Evolutionary conservation across 2,113 vertebrate genomes (phyloP), one percentile per base, ranked within the genome.

Genomic region (Cromileptes altivelis): DNA sequence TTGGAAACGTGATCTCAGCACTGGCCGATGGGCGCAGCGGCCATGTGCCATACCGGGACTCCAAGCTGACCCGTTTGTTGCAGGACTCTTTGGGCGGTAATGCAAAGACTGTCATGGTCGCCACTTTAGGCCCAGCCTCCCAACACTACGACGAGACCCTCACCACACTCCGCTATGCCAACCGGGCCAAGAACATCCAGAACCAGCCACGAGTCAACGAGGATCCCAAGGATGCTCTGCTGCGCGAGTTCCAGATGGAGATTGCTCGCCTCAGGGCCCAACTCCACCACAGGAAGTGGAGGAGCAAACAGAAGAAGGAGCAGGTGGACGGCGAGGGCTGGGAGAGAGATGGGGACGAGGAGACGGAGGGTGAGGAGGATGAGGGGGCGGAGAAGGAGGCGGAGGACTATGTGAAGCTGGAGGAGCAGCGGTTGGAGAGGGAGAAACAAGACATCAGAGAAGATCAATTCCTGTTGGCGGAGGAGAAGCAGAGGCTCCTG

Each of bases 61-160:
- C 98, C 87, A 99, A 99, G 89, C 97, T 99, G 62, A 99, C 98
- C 18, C 96, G 98, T 12, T 94, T 99, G 84, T 95, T 99, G 77
- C 98, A 99, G 92, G 98, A 99, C 93, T 99, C 98, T 21, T 94
- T 99, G 0, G 98, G 98, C 0, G 98, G 98, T 14, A 99, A 99
- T 0, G 98, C 98, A 67, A 98, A 97, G 91, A 99, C 98, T 0
- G 97, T 99, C 91, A 99, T 99, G 98, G 98, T 99, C 58, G 98
- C 98, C 92, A 99, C 98, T 0, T 89, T 99, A 68, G 97, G 98
- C 23, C 98, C 98, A 0, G 96, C 98, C 5, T 95, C 97, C 0
- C 97, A 96, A 88, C 98, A 97, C 93, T 99, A 98, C 0, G 98
- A 99, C 0, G 98, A 99, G 94, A 98, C 97, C 86, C 95, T 99